These are phyloP conservation scores for Cyrtonyx montezumae DNA, from an alignment of 2,113 vertebrate species.

Conservation along the genomic window DNA sequence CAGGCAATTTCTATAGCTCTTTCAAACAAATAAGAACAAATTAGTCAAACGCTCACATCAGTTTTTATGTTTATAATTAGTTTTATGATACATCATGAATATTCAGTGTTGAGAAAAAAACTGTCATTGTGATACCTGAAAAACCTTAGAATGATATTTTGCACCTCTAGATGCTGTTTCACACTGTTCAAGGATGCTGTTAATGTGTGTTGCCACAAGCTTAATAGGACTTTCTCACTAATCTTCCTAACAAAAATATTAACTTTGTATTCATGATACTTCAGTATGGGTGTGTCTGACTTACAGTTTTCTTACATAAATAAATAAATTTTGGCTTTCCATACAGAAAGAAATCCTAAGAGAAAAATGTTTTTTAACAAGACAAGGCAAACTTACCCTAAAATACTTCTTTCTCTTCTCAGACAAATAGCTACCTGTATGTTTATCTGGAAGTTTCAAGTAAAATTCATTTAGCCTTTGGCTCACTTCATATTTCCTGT, in stretches of 20 bases:
- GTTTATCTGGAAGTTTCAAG: not conserved
- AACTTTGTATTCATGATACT: not conserved
- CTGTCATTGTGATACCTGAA: slow-evolving; percentile 77
- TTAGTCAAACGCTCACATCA: slow-evolving; percentile 85
- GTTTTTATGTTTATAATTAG: slow-evolving; percentile 89
- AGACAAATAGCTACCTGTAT: not conserved
- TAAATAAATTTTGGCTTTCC: not conserved
- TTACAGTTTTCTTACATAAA: not conserved
- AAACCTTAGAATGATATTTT: slow-evolving; percentile 77
- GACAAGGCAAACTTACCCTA: not conserved
- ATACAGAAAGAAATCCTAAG: not conserved
- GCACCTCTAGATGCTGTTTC: slow-evolving; percentile 61
- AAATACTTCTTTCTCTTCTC: not conserved
- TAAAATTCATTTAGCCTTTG: not conserved
- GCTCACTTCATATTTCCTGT: not conserved
- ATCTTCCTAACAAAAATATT: slow-evolving; percentile 1
- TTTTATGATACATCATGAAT: slow-evolving; percentile 85
- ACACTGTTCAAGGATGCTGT: slow-evolving; percentile 54
- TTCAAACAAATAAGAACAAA: slow-evolving; percentile 86
- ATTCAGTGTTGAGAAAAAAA: slow-evolving; percentile 79
- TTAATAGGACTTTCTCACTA: slow-evolving; percentile 13
- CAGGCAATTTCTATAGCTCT: slow-evolving; percentile 82
- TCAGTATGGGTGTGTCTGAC: not conserved
- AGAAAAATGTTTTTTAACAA: not conserved
- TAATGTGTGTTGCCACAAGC: slow-evolving; percentile 44